A percentile compares a stretch with the other conserved stretches of the same genome.
Evolutionary conservation across 2,113 vertebrate genomes (phyloP).

Genomic region (Phycodurus eques): DNA sequence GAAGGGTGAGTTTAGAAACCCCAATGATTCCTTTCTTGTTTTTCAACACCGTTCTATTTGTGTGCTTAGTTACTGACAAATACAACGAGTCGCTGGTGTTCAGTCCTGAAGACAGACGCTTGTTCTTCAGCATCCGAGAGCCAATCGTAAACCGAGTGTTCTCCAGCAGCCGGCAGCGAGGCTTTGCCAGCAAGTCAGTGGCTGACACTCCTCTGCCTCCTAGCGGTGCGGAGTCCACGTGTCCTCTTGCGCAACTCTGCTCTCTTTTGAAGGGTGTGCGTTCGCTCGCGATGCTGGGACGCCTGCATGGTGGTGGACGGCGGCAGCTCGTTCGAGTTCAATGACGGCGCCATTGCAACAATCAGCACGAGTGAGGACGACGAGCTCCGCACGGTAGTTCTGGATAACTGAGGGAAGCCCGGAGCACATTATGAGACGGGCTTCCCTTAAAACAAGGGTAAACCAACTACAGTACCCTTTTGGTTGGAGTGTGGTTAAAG

Average conservation of each 20-base stretch:
- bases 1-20: conserved; percentile 72
- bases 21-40: not conserved
- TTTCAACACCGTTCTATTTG: not conserved
- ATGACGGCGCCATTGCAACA: conserved; percentile 92
- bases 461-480: not conserved
- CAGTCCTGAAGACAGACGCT: conserved; percentile 84
- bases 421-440: not conserved
- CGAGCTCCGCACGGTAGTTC: conserved; percentile 85
- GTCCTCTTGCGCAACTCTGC: not conserved
- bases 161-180: conserved; percentile 87
- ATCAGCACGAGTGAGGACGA: conserved; percentile 85
- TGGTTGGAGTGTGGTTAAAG: conserved; percentile 6
- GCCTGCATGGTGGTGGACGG: conserved; percentile 98
- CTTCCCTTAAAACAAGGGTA: not conserved
- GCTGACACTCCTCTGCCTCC: too few relatives aligned
- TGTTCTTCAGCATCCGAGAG: conserved; percentile 94
- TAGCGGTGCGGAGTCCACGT: not conserved
- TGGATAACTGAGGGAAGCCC: conserved; percentile 72
- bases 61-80: conserved; percentile 79
- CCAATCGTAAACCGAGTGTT: conserved; percentile 95
- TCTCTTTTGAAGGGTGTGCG: conserved; percentile 77
- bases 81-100: conserved; percentile 92
- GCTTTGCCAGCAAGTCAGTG: conserved; percentile 89
- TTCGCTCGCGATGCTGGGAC: conserved; percentile 95
- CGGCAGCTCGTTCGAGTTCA: conserved; percentile 95